Conservation (phyloP, 2,113 vertebrate genomes). For the Cephalophus harveyi region DNA sequence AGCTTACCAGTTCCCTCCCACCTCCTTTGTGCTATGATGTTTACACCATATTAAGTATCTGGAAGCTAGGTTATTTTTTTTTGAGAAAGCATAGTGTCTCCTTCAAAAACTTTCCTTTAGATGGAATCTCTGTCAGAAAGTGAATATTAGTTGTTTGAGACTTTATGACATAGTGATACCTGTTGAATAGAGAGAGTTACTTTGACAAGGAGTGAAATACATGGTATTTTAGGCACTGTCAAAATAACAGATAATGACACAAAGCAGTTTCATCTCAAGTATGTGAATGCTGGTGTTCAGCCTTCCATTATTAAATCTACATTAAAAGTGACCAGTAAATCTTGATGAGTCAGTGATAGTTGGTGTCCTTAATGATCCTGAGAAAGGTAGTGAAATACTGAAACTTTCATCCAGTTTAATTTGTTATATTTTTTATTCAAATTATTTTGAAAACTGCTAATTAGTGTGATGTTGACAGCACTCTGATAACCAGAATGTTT, state of each 20-base stretch:
- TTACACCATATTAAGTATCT: neutral
- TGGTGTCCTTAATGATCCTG: conserved; percentile 10
- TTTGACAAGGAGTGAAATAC: conserved; percentile 14
- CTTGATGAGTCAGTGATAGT: conserved; percentile 13
- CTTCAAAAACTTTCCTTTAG: conserved; percentile 25
- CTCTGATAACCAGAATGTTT: neutral
- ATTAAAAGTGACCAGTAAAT: conserved; percentile 10
- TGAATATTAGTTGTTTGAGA: conserved; percentile 18
- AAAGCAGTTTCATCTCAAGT: neutral
- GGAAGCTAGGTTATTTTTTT: neutral
- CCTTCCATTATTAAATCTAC: conserved; percentile 32
- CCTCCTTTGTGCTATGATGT: neutral
- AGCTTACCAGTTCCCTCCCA: neutral
- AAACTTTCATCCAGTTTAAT: conserved; percentile 38
- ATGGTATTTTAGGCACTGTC: conserved; percentile 3
- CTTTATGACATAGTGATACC: neutral
- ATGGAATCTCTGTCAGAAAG: conserved; percentile 20
- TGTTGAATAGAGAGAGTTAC: conserved; percentile 16
- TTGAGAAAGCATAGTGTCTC: neutral
- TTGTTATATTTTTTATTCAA: conserved; percentile 11
- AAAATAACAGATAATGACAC: conserved; percentile 1
- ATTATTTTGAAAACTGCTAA: conserved; percentile 52
- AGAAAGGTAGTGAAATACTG: conserved; percentile 21
- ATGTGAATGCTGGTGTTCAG: neutral
- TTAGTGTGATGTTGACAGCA: neutral